These are phyloP conservation scores for Andrena minutula DNA, from an alignment of 2,888 invertebrate species.

Conservation along the genomic window DNA sequence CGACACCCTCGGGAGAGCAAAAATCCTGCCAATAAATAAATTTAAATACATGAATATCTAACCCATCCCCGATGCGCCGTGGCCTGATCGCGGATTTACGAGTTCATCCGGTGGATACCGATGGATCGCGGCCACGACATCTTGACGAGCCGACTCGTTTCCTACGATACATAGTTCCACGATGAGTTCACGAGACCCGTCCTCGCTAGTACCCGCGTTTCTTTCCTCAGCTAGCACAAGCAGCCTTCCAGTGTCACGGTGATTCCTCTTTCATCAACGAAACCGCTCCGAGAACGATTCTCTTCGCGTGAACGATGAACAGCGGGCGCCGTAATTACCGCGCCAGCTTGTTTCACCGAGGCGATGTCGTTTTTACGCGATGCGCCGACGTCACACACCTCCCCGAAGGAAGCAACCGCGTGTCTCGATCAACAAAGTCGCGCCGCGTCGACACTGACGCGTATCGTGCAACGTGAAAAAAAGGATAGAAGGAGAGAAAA, in stretches of 20 bases:
- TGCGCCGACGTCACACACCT: not conserved
- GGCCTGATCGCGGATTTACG: slow-evolving; percentile 67
- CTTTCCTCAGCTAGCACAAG: not conserved
- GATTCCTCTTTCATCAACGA: not conserved
- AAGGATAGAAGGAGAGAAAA: not conserved
- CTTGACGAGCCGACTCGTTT: slow-evolving; percentile 11
- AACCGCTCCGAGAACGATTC: not conserved
- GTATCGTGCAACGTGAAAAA: not conserved
- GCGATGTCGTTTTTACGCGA: not conserved
- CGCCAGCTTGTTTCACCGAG: slow-evolving; percentile 1
- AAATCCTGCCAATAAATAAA: slow-evolving; percentile 84
- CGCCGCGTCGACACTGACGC: not conserved
- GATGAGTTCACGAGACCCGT: not conserved
- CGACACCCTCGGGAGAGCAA: slow-evolving; percentile 73
- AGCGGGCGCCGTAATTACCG: slow-evolving; percentile 33
- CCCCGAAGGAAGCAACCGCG: slow-evolving; percentile 27
- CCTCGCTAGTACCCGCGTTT: not conserved
- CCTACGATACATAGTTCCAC: slow-evolving; percentile 10
- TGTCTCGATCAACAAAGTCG: slow-evolving; percentile 33
- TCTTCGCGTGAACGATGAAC: not conserved
- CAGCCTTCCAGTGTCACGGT: not conserved
- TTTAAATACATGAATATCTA: slow-evolving; percentile 84
- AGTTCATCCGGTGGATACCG: slow-evolving; percentile 63
- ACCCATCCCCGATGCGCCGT: slow-evolving; percentile 64
- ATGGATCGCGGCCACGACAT: slow-evolving; percentile 37